phyloP scores from a whole-genome alignment of 2,888 invertebrate species.

The Drosophila mayaguana region DNA sequence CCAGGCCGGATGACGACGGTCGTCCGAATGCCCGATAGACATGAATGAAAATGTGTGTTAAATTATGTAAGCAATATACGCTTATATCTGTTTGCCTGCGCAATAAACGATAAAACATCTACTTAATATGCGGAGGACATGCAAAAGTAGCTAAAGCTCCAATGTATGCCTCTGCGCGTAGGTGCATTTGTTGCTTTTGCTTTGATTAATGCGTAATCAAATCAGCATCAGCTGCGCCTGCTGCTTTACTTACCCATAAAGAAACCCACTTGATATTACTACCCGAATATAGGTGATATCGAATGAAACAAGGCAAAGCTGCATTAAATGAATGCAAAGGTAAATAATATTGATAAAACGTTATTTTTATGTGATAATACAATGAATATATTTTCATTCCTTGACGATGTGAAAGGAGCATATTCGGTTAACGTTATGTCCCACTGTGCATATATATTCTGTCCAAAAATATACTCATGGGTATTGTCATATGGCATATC shows the following conservation, averaged over 20 bases:
- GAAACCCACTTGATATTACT: not conserved
- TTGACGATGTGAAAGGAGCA: not conserved
- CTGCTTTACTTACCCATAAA: slow-evolving; percentile 21
- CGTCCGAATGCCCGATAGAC: slow-evolving; percentile 29
- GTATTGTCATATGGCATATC: too few relatives aligned
- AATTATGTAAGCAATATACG: slow-evolving; percentile 70
- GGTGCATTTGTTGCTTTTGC: slow-evolving; percentile 17
- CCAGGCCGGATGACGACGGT: slow-evolving; percentile 29
- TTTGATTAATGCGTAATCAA: slow-evolving; percentile 60
- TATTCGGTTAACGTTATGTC: not conserved
- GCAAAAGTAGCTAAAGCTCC: slow-evolving; percentile 45
- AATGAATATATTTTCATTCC: not conserved
- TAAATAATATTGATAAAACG: not conserved
- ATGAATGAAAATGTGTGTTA: slow-evolving; percentile 67
- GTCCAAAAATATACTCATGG: not conserved
- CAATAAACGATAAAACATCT: slow-evolving; percentile 70
- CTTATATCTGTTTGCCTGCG: slow-evolving; percentile 51
- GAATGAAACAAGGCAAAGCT: not conserved
- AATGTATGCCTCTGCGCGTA: slow-evolving; percentile 12
- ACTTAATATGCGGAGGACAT: slow-evolving; percentile 67
- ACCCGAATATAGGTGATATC: not conserved
- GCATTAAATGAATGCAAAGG: not conserved
- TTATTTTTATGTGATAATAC: not conserved
- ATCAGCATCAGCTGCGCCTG: slow-evolving; percentile 62
- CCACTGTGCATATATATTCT: not conserved